Evolutionary conservation across 2,797 vertebrate genomes (phyloP).

Genomic region (Falco naumanni): DNA sequence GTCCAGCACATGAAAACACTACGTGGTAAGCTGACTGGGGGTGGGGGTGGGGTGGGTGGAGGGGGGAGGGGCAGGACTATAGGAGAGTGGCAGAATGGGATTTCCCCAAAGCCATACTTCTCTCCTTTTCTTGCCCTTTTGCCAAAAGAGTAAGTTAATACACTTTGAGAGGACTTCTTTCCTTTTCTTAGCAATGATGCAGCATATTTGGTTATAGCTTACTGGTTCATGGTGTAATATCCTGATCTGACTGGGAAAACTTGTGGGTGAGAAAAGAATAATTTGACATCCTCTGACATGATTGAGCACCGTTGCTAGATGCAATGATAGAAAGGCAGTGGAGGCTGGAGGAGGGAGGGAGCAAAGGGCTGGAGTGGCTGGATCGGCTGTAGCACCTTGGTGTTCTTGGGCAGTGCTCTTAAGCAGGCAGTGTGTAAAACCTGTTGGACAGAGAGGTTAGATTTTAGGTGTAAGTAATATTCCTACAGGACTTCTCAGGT

Average conservation of each 20-base stretch:
- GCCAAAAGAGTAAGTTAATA: background rate
- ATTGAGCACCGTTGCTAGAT: background rate
- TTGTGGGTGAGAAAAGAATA: background rate
- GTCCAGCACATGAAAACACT: conserved; percentile 99
- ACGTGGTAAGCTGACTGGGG: conserved; percentile 82
- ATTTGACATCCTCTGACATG: background rate
- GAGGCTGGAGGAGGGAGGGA: background rate
- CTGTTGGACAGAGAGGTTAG: background rate
- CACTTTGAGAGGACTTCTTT: background rate
- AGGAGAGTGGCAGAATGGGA: background rate
- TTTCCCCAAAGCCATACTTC: background rate
- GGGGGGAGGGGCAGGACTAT: background rate
- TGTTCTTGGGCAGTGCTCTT: background rate
- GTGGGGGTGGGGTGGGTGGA: too few relatives aligned
- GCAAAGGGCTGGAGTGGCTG: background rate
- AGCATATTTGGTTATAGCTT: accelerated
- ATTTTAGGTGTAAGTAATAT: background rate
- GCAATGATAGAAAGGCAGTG: background rate
- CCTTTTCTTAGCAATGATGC: background rate
- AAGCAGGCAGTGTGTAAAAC: background rate
- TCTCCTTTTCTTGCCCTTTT: background rate
- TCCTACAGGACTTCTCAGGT: background rate
- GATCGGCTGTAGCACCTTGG: background rate
- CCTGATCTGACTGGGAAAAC: background rate
- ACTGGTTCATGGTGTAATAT: background rate